A percentile compares a stretch with the other conserved stretches of the same genome.
phyloP scores from a whole-genome alignment of 92 coral and sea anemone species.

The Hydrozoanthus gracilis region DNA sequence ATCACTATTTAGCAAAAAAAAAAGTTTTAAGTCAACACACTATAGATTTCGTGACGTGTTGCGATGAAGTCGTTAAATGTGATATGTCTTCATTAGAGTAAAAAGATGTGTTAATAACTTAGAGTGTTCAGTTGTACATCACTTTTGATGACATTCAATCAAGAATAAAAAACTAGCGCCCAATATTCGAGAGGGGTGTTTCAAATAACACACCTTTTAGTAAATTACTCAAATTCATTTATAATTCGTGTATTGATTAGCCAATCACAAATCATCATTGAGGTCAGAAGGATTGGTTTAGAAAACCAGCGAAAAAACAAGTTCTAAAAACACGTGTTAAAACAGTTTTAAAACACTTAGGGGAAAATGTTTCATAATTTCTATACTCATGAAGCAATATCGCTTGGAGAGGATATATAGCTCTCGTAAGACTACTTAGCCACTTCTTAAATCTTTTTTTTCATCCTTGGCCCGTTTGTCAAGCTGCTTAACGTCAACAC shows the following conservation, averaged over 20 bases:
- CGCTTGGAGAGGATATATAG: background rate
- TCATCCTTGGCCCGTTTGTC: no score
- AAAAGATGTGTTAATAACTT: background rate
- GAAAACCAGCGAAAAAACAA: no score
- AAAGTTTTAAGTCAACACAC: background rate
- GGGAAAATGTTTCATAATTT: background rate
- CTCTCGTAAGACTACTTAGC: background rate
- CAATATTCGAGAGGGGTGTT: no score
- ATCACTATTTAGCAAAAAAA: no score
- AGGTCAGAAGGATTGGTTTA: no score
- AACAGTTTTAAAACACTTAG: background rate
- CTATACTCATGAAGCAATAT: background rate
- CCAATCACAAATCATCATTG: no score
- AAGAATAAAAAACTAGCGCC: background rate
- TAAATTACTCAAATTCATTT: no score
- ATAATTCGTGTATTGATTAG: no score
- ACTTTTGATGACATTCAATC: background rate
- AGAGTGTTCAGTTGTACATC: no score
- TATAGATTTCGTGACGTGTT: background rate
- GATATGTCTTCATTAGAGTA: background rate
- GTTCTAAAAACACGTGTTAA: no score
- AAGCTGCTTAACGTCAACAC: no score
- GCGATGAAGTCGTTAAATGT: background rate
- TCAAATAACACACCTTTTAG: no score
- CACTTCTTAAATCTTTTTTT: background rate